A percentile compares a stretch with the other conserved stretches of the same genome.
These are phyloP conservation scores for Galerucella calmariensis DNA, from an alignment of 2,888 invertebrate genomes.

Conservation along the genomic window DNA sequence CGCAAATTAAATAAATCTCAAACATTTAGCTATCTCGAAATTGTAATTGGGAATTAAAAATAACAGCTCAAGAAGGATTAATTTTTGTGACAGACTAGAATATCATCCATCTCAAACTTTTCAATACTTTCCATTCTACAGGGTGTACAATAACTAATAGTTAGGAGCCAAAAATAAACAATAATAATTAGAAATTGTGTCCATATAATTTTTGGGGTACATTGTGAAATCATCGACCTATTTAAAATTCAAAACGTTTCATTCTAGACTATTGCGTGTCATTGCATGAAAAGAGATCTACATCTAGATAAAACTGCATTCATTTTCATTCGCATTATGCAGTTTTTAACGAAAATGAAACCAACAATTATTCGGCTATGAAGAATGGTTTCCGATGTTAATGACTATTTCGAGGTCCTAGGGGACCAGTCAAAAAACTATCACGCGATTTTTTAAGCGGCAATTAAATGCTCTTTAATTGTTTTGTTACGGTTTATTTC, in stretches of 20 bases:
- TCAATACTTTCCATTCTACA: too few relatives aligned
- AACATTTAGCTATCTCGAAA: neutral
- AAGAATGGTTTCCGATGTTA: conserved; percentile 56
- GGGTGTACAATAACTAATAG: too few relatives aligned
- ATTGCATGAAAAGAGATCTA: conserved; percentile 53
- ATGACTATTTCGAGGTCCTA: conserved; percentile 50
- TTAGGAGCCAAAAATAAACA: too few relatives aligned
- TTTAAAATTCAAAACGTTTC: too few relatives aligned
- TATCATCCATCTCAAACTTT: too few relatives aligned
- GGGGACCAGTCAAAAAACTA: conserved; percentile 44
- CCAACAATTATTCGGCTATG: conserved; percentile 56
- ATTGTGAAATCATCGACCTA: conserved; percentile 41
- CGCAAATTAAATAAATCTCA: conserved; percentile 36
- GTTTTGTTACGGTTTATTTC: conserved; percentile 48
- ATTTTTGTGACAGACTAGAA: too few relatives aligned
- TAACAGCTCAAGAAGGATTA: too few relatives aligned
- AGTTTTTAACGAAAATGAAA: conserved; percentile 55
- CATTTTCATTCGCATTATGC: conserved; percentile 52
- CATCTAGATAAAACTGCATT: conserved; percentile 55
- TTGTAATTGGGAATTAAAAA: too few relatives aligned
- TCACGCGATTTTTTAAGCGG: conserved; percentile 51
- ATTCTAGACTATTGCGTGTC: conserved; percentile 51
- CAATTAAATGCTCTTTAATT: conserved; percentile 52
- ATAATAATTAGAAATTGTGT: too few relatives aligned
- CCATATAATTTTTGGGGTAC: neutral